Evolutionary conservation across 2,888 invertebrate genomes (phyloP).

Genomic region (Ochropleura leucogaster): DNA sequence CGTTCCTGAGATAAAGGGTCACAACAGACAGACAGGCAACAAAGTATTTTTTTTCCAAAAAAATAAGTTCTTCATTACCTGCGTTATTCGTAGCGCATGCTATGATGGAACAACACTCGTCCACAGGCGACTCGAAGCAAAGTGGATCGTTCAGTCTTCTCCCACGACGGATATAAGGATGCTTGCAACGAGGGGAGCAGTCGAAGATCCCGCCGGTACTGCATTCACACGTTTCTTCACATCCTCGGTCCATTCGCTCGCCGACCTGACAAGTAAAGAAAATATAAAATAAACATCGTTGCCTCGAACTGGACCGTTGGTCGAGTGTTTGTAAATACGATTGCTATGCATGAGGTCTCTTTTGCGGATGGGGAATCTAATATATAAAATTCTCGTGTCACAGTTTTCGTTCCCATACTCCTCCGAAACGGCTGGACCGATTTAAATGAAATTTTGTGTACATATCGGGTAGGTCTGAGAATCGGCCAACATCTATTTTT

Average conservation of each 20-base stretch:
- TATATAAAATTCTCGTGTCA: too few relatives aligned
- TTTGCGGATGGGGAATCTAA: too few relatives aligned
- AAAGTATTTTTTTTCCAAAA: too few relatives aligned
- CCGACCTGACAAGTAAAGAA: slow-evolving; percentile 88
- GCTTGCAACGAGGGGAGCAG: slow-evolving; percentile 93
- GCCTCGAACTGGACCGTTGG: too few relatives aligned
- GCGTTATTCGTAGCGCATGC: slow-evolving; percentile 92
- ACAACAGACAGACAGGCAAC: too few relatives aligned
- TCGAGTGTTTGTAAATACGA: not conserved
- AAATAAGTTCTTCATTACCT: slow-evolving; percentile 68
- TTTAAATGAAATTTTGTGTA: too few relatives aligned
- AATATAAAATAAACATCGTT: not conserved
- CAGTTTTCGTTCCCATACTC: too few relatives aligned
- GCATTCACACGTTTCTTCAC: slow-evolving; percentile 95
- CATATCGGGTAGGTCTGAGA: too few relatives aligned
- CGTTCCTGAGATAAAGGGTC: too few relatives aligned
- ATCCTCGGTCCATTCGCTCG: slow-evolving; percentile 93
- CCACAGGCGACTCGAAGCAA: slow-evolving; percentile 93
- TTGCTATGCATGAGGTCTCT: not conserved
- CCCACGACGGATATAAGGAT: slow-evolving; percentile 93
- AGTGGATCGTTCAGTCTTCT: slow-evolving; percentile 92
- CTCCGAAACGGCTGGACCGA: too few relatives aligned
- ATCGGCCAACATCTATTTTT: too few relatives aligned
- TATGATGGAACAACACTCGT: slow-evolving; percentile 93
- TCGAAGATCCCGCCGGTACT: slow-evolving; percentile 92